Conservation (phyloP, 2,888 invertebrate species). For the Teinopalpus imperialis region DNA sequence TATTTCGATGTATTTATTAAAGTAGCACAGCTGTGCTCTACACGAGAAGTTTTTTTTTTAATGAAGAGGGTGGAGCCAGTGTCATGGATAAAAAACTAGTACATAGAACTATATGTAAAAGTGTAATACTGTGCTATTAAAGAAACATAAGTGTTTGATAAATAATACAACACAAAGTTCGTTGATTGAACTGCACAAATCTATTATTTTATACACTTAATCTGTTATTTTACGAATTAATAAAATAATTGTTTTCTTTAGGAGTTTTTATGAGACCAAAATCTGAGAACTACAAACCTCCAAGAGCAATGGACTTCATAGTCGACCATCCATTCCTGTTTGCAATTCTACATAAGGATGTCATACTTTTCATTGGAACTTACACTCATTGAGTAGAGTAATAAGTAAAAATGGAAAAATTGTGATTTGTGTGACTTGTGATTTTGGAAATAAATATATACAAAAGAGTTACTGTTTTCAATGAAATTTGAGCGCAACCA, state of each 20-base stretch:
- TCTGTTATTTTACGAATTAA: too few species aligned
- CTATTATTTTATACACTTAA: neutral
- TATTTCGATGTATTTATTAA: too few species aligned
- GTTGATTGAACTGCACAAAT: neutral
- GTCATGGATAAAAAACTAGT: neutral
- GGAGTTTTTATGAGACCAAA: conserved; percentile 25
- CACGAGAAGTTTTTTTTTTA: too few species aligned
- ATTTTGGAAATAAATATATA: too few species aligned
- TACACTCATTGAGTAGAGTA: conserved; percentile 33
- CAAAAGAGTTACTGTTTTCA: too few species aligned
- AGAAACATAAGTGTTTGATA: too few species aligned
- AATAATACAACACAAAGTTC: neutral
- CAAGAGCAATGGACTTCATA: conserved; percentile 35
- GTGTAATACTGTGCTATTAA: too few species aligned
- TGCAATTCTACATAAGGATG: conserved; percentile 41
- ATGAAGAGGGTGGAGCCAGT: too few species aligned
- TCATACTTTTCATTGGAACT: conserved; percentile 43
- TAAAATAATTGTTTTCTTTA: conserved; percentile 14
- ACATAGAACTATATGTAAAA: neutral
- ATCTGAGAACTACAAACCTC: conserved; percentile 28
- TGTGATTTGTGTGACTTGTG: too few species aligned
- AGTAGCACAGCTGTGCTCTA: too few species aligned
- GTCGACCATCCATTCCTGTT: conserved; percentile 47
- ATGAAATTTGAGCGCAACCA: too few species aligned
- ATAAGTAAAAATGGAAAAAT: too few species aligned